A percentile compares a stretch with the other conserved stretches of the same genome.
These are phyloP conservation scores for Limnodromus scolopaceus DNA, from an alignment of 2,797 vertebrate genomes.

Conservation along the genomic window DNA sequence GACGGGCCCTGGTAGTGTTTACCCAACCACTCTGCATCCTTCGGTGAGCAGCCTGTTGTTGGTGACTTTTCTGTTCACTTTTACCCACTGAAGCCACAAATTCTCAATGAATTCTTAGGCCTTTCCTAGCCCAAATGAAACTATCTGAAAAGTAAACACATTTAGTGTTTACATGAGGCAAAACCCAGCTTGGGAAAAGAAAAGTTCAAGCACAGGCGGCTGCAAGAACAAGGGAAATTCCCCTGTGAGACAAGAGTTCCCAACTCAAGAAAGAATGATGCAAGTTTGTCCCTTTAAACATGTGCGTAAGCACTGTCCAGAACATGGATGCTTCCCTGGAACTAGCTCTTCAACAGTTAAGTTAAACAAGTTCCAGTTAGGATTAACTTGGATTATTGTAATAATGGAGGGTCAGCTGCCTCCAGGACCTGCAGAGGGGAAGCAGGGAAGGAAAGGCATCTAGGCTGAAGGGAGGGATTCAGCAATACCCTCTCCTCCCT, in stretches of 20 bases:
- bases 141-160: constrained; percentile 43
- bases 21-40: background rate
- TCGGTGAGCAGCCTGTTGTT: background rate
- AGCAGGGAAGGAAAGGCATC: background rate
- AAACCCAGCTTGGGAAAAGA: constrained; percentile 43
- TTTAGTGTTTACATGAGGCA: constrained; percentile 47
- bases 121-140: constrained; percentile 30
- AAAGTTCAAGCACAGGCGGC: background rate
- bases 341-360: constrained; percentile 1
- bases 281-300: constrained; percentile 48
- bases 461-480: background rate
- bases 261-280: constrained; percentile 45
- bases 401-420: background rate
- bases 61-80: constrained; percentile 34
- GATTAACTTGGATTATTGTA: background rate
- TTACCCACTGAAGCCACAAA: constrained; percentile 33
- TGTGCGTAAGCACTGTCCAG: background rate
- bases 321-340: background rate
- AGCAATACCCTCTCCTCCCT: background rate
- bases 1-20: background rate
- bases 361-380: background rate
- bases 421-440: background rate
- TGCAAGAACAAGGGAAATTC: constrained; percentile 51
- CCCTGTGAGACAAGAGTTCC: constrained; percentile 50
- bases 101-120: constrained; percentile 25